Percentiles rank a stretch among this genome's conserved stretches.
Evolutionary conservation across 2,113 vertebrate species (phyloP).

Genomic region (Pampusana beccarii): DNA sequence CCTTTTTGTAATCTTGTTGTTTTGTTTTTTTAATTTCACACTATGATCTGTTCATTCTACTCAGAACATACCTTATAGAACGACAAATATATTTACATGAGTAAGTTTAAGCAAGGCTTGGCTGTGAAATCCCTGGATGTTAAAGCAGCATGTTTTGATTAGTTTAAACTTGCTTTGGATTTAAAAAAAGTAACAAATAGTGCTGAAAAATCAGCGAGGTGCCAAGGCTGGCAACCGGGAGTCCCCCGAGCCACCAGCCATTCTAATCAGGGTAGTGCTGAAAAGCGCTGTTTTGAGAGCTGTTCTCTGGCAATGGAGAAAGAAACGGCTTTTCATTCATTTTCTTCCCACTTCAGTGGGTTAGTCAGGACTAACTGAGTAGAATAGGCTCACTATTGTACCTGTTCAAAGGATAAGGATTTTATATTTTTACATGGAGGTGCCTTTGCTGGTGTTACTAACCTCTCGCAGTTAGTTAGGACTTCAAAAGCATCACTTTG

Average conservation of each 20-base stretch:
- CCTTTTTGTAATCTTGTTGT: not conserved
- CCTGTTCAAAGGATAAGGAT: not conserved
- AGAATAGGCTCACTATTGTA: constrained; percentile 2
- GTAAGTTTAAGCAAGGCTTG: not conserved
- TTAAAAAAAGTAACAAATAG: constrained; percentile 66
- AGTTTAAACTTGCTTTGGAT: constrained; percentile 47
- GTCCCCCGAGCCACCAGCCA: not conserved
- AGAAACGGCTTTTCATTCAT: constrained; percentile 36
- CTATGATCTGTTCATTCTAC: not conserved
- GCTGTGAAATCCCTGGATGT: constrained; percentile 20
- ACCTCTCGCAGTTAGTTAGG: not conserved
- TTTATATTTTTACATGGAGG: not conserved
- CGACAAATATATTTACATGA: not conserved
- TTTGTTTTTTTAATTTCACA: not conserved
- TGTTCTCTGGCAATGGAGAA: not conserved
- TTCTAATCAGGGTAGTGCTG: constrained; percentile 33
- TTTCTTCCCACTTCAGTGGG: not conserved
- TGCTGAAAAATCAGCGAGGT: constrained; percentile 43
- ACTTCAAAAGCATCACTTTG: not conserved
- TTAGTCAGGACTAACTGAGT: not conserved
- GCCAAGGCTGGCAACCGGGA: constrained; percentile 57
- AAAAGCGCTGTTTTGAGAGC: not conserved
- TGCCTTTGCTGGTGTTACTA: not conserved
- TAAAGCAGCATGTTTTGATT: constrained; percentile 34
- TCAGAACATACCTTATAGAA: not conserved